These are phyloP conservation scores for Phenganax subtilis DNA, from an alignment of 92 coral and sea anemone species.

Conservation along the genomic window DNA sequence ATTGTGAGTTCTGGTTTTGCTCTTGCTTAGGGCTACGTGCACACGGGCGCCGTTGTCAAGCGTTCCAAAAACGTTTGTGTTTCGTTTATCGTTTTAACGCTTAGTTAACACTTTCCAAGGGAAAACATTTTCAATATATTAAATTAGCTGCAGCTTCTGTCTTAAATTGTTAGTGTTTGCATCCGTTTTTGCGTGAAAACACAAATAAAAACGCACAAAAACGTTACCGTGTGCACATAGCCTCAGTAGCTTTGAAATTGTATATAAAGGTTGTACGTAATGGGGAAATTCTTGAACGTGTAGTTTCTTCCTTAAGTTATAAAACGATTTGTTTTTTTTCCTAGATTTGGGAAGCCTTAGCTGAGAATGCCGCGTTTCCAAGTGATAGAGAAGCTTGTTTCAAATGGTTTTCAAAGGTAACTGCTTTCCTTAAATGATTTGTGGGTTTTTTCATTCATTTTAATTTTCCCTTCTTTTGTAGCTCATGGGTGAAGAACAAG, in stretches of 20 bases:
- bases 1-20: slow-evolving; percentile 51
- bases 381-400: slow-evolving; percentile 95
- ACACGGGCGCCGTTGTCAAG: too few species aligned
- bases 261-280: neutral
- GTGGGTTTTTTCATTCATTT: too few species aligned
- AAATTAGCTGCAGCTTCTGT: too few species aligned
- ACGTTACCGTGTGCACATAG: too few species aligned
- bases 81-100: too few species aligned
- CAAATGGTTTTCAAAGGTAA: slow-evolving; percentile 99
- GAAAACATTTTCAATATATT: too few species aligned
- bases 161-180: too few species aligned
- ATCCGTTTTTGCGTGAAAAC: too few species aligned
- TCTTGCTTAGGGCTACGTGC: too few species aligned
- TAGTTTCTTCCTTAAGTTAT: neutral
- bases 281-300: neutral
- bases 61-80: too few species aligned
- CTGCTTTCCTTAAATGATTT: neutral
- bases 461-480: slow-evolving; percentile 16
- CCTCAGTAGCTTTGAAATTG: neutral
- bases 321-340: neutral
- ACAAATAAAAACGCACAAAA: too few species aligned
- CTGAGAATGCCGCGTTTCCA: slow-evolving; percentile 85
- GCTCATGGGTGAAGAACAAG: slow-evolving; percentile 99
- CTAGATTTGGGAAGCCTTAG: slow-evolving; percentile 95
- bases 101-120: too few species aligned